These are phyloP conservation scores for Reticulitermes lucifugus DNA, from an alignment of 2,888 invertebrate genomes.

Conservation along the genomic window DNA sequence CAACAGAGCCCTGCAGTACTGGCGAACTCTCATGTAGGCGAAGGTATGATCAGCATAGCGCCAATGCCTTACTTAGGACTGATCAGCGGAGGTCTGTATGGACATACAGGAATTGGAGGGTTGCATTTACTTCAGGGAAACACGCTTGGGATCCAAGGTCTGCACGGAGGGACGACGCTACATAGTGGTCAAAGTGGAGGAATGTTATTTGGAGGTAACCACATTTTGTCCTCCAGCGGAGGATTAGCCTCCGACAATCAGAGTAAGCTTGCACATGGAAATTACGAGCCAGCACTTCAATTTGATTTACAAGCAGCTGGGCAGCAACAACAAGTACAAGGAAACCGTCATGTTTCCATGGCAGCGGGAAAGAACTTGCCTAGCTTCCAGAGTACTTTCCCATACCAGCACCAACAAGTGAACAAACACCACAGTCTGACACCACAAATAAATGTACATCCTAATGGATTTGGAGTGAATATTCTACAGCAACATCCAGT, in stretches of 20 bases:
- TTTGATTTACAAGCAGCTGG: not conserved
- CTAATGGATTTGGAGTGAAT: not conserved
- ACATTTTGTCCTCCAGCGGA: not conserved
- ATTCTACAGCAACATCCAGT: conserved; percentile 3
- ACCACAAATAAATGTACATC: not conserved
- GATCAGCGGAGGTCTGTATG: not conserved
- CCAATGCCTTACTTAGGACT: not conserved
- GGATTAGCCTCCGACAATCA: not conserved
- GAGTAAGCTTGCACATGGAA: not conserved
- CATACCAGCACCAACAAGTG: not conserved
- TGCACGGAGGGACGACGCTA: not conserved
- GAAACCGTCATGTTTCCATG: not conserved
- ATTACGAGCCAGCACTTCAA: not conserved
- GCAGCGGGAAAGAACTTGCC: not conserved
- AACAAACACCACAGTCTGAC: not conserved
- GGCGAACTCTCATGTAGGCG: not conserved
- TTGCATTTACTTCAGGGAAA: not conserved
- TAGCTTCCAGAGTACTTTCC: not conserved
- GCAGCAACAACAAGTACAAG: not conserved
- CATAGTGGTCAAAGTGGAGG: not conserved
- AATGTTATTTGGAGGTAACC: not conserved
- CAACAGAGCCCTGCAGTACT: not conserved
- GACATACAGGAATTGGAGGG: not conserved
- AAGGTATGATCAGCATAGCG: not conserved
- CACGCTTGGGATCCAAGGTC: not conserved